Evolutionary conservation across 2,797 vertebrate species (phyloP).

Genomic region (Scleropages formosus): DNA sequence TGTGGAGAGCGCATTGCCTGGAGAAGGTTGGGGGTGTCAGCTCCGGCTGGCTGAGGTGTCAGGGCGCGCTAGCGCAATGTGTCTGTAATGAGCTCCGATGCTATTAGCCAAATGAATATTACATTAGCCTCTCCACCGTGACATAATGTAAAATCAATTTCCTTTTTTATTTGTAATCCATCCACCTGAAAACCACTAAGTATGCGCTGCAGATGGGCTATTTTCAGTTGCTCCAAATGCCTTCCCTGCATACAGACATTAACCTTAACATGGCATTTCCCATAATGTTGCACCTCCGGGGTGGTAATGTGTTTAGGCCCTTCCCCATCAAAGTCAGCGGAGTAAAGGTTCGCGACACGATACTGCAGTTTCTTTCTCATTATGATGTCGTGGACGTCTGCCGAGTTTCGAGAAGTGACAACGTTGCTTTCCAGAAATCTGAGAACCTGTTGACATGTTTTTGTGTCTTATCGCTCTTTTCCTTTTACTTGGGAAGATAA

Average conservation of each 20-base stretch:
- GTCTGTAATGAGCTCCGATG: slow-evolving; percentile 38
- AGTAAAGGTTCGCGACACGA: neutral
- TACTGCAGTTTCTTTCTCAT: neutral
- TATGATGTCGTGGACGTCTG: neutral
- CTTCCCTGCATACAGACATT: slow-evolving; percentile 17
- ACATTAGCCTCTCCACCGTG: slow-evolving; percentile 50
- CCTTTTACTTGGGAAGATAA: neutral
- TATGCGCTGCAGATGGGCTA: neutral
- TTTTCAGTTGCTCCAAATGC: neutral
- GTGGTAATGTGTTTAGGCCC: slow-evolving; percentile 21
- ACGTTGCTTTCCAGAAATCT: neutral
- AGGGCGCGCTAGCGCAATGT: slow-evolving; percentile 29
- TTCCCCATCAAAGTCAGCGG: neutral
- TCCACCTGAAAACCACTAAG: slow-evolving; percentile 42
- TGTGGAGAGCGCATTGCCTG: slow-evolving; percentile 21
- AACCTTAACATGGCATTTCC: slow-evolving; percentile 35
- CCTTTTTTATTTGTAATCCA: slow-evolving; percentile 49
- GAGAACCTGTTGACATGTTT: neutral
- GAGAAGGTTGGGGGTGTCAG: slow-evolving; percentile 24
- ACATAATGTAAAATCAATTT: slow-evolving; percentile 46
- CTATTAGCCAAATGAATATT: slow-evolving; percentile 59
- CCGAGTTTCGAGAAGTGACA: slow-evolving; percentile 29
- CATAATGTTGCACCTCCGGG: slow-evolving; percentile 31
- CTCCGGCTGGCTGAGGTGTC: neutral
- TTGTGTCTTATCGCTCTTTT: neutral